Conservation (phyloP, 2,797 vertebrate genomes). For the Crocodylus rhombifer region DNA sequence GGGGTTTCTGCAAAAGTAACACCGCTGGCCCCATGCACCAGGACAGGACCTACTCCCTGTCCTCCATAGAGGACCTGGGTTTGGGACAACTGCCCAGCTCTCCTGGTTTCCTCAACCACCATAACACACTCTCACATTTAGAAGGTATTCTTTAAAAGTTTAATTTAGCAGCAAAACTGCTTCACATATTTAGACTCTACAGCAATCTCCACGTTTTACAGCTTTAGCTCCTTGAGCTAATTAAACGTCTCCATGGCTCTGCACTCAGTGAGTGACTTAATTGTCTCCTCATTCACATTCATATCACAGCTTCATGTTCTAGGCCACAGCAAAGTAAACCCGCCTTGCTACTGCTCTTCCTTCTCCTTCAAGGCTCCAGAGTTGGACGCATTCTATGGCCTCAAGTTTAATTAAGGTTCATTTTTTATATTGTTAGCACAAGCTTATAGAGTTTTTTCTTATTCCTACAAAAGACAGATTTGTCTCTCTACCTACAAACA, state of each 20-base stretch:
- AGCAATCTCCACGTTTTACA: conserved; percentile 58
- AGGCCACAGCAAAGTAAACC: conserved; percentile 66
- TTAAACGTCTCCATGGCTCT: conserved; percentile 67
- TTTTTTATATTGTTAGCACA: conserved; percentile 71
- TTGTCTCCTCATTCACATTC: conserved; percentile 75
- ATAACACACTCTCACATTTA: background rate
- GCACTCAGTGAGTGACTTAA: conserved; percentile 64
- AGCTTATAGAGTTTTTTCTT: conserved; percentile 47
- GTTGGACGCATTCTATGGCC: conserved; percentile 34
- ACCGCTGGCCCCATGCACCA: background rate
- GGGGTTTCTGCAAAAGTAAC: background rate
- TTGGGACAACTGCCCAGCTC: background rate
- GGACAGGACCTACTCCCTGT: rapidly evolving
- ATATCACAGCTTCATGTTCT: conserved; percentile 64
- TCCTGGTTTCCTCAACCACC: background rate
- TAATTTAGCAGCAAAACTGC: conserved; percentile 50
- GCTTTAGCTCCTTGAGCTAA: conserved; percentile 45
- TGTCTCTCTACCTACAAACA: background rate
- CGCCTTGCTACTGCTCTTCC: conserved; percentile 13
- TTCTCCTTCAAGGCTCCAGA: conserved; percentile 43
- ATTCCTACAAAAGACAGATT: conserved; percentile 42
- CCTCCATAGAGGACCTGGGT: background rate
- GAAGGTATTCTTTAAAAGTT: conserved; percentile 30
- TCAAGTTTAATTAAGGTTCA: conserved; percentile 63
- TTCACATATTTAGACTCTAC: conserved; percentile 35